phyloP scores from a whole-genome alignment of 2,888 invertebrate genomes.

The Eupithecia inturbata region DNA sequence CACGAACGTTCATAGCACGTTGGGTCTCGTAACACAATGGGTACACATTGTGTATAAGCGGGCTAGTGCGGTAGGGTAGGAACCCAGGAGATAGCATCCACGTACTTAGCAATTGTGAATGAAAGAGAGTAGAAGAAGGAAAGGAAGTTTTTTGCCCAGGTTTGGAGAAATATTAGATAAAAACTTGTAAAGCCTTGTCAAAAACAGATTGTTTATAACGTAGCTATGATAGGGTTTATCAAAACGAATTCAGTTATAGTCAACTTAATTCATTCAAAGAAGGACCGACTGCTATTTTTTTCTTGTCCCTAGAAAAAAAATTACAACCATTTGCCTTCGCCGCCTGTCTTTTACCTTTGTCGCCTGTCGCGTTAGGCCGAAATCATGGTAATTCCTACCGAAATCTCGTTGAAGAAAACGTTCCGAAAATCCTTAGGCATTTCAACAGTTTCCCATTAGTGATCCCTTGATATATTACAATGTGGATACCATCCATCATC shows the following conservation, averaged over 20 bases:
- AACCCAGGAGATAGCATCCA: neutral
- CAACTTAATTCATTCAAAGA: neutral
- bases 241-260: neutral
- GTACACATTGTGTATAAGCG: too few species aligned
- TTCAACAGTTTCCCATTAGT: conserved; percentile 3
- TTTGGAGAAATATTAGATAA: neutral
- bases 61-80: neutral
- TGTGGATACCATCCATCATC: conserved; percentile 18
- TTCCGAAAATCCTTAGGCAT: neutral
- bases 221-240: neutral
- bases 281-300: neutral
- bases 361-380: neutral
- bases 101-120: neutral
- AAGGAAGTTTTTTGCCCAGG: neutral
- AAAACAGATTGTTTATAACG: neutral
- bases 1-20: neutral
- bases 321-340: neutral
- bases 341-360: conserved; percentile 1
- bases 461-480: neutral
- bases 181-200: neutral
- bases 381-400: neutral
- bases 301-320: neutral
- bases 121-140: neutral
- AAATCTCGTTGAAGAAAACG: neutral
- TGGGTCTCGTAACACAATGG: too few species aligned